Percentiles rank a stretch among this genome's conserved stretches.
phyloP scores from a whole-genome alignment of 23 tunicate genomes.

The Trididemnum nubilum region DNA sequence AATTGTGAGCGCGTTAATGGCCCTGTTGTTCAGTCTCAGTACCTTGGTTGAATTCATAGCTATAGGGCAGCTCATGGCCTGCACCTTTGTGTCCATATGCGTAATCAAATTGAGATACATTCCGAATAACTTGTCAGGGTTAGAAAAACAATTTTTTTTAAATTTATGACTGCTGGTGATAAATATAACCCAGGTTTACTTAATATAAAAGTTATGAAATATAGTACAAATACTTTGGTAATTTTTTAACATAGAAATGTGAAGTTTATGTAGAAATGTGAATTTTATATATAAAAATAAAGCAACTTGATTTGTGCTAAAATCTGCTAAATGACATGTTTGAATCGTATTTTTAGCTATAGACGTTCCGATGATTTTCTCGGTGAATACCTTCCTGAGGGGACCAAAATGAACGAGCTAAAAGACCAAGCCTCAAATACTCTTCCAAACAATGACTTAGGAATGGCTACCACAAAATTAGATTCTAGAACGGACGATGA shows the following conservation, averaged over 20 bases:
- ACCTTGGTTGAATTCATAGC: conserved; percentile 68
- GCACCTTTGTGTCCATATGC: conserved; percentile 66
- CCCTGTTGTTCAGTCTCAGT: conserved; percentile 34
- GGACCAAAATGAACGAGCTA: not conserved
- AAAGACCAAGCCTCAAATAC: not conserved
- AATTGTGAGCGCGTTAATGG: conserved; percentile 37
- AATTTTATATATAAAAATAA: no score
- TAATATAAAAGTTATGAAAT: not conserved
- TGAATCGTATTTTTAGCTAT: not conserved
- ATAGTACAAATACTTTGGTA: not conserved
- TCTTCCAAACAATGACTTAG: not conserved
- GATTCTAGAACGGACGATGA: not conserved
- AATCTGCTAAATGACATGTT: not conserved
- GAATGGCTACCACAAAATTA: not conserved
- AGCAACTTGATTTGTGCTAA: not conserved
- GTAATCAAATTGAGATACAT: conserved; percentile 61
- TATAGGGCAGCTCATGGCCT: conserved; percentile 73
- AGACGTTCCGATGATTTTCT: conserved; percentile 14
- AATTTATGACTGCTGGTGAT: not conserved
- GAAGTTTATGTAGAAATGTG: no score
- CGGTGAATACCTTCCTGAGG: not conserved
- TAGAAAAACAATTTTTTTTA: not conserved
- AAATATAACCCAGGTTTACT: not conserved
- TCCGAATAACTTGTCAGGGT: conserved; percentile 65
- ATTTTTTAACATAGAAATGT: no score